Conservation (phyloP, 2,888 invertebrate genomes). For the Uloborus plumipes region DNA sequence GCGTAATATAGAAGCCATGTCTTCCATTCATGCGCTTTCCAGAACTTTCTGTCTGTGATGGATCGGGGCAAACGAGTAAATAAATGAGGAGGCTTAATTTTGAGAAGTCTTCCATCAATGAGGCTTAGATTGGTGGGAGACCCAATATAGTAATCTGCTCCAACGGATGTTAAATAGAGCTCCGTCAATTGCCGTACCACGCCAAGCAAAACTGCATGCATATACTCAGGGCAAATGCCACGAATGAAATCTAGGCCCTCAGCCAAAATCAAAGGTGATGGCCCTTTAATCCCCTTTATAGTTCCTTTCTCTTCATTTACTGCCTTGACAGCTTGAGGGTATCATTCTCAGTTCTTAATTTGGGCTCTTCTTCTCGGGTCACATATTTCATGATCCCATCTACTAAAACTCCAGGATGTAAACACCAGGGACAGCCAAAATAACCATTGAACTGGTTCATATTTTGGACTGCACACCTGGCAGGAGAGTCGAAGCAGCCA, state of each 20-base stretch:
- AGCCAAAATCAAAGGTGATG: constrained; percentile 19
- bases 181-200: constrained; percentile 16
- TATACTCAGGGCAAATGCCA: constrained; percentile 19
- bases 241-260: constrained; percentile 21
- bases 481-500: constrained; percentile 32
- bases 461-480: constrained; percentile 33
- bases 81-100: constrained; percentile 18
- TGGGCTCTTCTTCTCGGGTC: constrained; percentile 14
- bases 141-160: constrained; percentile 17
- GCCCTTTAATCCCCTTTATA: constrained; percentile 26
- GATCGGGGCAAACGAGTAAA: constrained; percentile 22
- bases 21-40: constrained; percentile 26
- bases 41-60: constrained; percentile 10
- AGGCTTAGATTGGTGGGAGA: constrained; percentile 12
- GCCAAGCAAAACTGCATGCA: no score
- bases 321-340: constrained; percentile 3
- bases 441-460: no score
- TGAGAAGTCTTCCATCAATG: constrained; percentile 13
- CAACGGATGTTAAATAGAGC: constrained; percentile 15
- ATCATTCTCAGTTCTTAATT: constrained; percentile 15
- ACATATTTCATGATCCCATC: constrained; percentile 12
- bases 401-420: constrained; percentile 41
- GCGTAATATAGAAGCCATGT: constrained; percentile 10
- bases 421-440: constrained; percentile 34
- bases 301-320: constrained; percentile 1